Percentiles rank a stretch among this genome's conserved stretches.
These are phyloP conservation scores for Gymnodraco acuticeps DNA, from an alignment of 2,797 vertebrate genomes.

Conservation along the genomic window DNA sequence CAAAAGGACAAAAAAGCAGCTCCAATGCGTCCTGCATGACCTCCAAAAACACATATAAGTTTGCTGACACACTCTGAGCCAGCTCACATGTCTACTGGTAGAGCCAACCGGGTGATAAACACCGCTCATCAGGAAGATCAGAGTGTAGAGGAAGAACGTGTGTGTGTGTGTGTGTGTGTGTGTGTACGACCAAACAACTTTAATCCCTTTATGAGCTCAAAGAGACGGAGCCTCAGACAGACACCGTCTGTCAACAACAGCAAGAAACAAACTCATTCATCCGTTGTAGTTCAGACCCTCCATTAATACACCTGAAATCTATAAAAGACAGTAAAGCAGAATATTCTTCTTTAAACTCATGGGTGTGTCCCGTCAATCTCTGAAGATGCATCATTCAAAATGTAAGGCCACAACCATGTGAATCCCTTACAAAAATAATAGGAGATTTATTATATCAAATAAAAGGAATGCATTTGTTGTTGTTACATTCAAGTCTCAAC, in stretches of 20 bases:
- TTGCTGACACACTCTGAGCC: slow-evolving; percentile 4
- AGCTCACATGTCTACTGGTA: slow-evolving; percentile 53
- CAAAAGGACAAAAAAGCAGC: not conserved
- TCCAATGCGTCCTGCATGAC: not conserved
- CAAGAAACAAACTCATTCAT: slow-evolving; percentile 29
- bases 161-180: slow-evolving; percentile 25
- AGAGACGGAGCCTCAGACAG: slow-evolving; percentile 66
- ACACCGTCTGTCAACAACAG: slow-evolving; percentile 58
- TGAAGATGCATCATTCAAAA: not conserved
- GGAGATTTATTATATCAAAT: not conserved
- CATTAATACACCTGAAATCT: not conserved
- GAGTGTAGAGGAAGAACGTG: slow-evolving; percentile 25
- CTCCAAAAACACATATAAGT: not conserved
- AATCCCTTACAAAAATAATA: not conserved
- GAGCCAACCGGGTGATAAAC: slow-evolving; percentile 47
- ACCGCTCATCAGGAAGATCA: slow-evolving; percentile 17
- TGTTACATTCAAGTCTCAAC: not conserved
- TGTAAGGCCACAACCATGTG: not conserved
- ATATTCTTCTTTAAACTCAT: not conserved
- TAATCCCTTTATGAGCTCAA: slow-evolving; percentile 84
- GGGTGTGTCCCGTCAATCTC: not conserved
- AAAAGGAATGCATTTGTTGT: not conserved
- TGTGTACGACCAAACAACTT: slow-evolving; percentile 44
- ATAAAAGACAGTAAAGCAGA: not conserved
- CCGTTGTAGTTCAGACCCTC: not conserved